These are phyloP conservation scores for Aratinga solstitialis DNA, from an alignment of 2,797 vertebrate genomes.

Conservation along the genomic window DNA sequence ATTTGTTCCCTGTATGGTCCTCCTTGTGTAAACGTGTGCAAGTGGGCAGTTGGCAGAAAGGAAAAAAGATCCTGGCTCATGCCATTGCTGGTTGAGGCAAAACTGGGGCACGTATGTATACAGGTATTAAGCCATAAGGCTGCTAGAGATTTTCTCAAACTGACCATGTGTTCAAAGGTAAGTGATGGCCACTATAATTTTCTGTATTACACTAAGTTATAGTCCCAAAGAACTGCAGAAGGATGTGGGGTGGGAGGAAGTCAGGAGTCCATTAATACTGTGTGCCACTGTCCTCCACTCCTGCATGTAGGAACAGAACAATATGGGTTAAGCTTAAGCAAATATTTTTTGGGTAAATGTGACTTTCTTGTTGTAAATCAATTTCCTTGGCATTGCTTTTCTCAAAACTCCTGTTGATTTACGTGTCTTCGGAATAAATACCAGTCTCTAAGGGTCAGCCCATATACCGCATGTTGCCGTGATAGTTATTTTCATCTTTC, in stretches of 20 bases:
- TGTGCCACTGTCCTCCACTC: not conserved
- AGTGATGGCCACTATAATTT: not conserved
- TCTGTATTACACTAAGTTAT: not conserved
- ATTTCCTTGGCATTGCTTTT: not conserved
- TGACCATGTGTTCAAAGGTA: not conserved
- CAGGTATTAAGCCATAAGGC: not conserved
- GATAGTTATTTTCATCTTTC: slow-evolving; percentile 5
- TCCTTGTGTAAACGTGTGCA: not conserved
- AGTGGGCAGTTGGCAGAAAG: not conserved
- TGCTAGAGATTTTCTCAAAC: not conserved
- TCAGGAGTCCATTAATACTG: not conserved
- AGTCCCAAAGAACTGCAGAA: not conserved
- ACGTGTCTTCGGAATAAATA: not conserved
- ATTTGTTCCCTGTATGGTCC: not conserved
- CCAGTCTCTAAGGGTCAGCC: not conserved
- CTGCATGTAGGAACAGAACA: not conserved
- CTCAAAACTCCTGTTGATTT: not conserved
- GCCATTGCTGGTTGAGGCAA: not conserved
- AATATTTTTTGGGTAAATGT: not conserved
- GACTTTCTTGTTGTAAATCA: not conserved
- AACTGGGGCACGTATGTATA: not conserved
- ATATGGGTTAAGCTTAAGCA: not conserved
- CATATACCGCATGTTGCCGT: not conserved
- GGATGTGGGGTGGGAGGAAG: fast-evolving
- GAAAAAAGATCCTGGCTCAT: fast-evolving